Conservation (phyloP, 92 coral and sea anemone species). For the Parazoanthus swiftii region DNA sequence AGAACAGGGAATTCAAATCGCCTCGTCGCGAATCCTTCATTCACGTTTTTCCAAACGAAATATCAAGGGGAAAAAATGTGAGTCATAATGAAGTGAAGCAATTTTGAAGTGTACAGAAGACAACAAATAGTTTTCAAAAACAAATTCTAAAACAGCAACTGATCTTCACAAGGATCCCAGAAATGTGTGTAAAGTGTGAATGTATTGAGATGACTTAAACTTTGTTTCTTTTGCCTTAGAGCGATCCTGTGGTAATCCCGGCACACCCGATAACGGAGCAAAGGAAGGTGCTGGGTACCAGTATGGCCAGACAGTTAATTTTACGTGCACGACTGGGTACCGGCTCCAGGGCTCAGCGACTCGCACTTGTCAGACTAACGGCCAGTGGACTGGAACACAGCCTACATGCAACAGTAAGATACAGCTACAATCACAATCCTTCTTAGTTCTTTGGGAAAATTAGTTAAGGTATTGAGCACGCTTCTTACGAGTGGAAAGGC, state of each 20-base stretch:
- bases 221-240: slow-evolving; percentile 37
- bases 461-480: too few species aligned
- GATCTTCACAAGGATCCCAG: too few species aligned
- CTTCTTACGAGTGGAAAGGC: too few species aligned
- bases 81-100: too few species aligned
- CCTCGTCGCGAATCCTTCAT: too few species aligned
- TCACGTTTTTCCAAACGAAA: too few species aligned
- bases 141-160: too few species aligned
- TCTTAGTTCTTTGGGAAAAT: background rate
- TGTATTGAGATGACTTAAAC: background rate
- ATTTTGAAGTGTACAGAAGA: too few species aligned
- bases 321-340: slow-evolving; percentile 69
- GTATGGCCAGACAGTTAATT: slow-evolving; percentile 64
- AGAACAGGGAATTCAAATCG: too few species aligned
- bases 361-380: slow-evolving; percentile 72
- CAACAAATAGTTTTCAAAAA: too few species aligned
- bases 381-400: slow-evolving; percentile 72
- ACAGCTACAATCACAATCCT: background rate
- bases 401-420: slow-evolving; percentile 76
- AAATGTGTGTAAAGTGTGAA: background rate
- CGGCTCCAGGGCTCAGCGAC: slow-evolving; percentile 55
- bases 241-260: slow-evolving; percentile 84
- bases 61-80: too few species aligned
- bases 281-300: slow-evolving; percentile 58
- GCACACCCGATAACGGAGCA: slow-evolving; percentile 64